phyloP scores from a whole-genome alignment of 2,113 vertebrate species.

The Microtus pennsylvanicus region DNA sequence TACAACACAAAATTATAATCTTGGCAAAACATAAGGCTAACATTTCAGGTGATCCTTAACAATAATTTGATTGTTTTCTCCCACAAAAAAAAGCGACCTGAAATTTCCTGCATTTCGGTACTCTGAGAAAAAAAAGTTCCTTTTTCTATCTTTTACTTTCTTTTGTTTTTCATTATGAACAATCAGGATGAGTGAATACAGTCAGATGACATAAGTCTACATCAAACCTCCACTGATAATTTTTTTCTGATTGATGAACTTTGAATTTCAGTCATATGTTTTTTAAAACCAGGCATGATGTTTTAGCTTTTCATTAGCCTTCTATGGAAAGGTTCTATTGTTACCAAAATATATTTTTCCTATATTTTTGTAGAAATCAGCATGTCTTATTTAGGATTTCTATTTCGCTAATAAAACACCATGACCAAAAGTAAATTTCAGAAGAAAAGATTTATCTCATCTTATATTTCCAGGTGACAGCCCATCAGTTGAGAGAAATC shows the following conservation, averaged over 20 bases:
- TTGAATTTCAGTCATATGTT: not conserved
- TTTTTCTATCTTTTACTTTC: not conserved
- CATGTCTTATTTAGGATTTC: not conserved
- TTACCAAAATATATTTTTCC: not conserved
- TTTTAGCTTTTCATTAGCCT: not conserved
- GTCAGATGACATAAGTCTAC: not conserved
- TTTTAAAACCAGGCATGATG: not conserved
- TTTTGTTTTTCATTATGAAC: not conserved
- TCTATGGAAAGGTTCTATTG: not conserved
- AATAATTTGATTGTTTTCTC: not conserved
- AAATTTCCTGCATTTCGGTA: not conserved
- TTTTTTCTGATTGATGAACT: not conserved
- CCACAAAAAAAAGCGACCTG: not conserved
- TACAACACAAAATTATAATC: slow-evolving; percentile 25
- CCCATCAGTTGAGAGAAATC: no score
- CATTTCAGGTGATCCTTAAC: not conserved
- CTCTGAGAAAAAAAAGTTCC: not conserved
- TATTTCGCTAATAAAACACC: not conserved
- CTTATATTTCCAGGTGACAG: not conserved
- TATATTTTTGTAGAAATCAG: not conserved
- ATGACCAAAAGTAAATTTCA: not conserved
- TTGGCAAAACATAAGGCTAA: not conserved
- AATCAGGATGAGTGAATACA: not conserved
- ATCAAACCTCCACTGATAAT: no score
- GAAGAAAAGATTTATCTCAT: not conserved